phyloP scores from a whole-genome alignment of 1,140 invertebrate species.

The Venturia canescens region DNA sequence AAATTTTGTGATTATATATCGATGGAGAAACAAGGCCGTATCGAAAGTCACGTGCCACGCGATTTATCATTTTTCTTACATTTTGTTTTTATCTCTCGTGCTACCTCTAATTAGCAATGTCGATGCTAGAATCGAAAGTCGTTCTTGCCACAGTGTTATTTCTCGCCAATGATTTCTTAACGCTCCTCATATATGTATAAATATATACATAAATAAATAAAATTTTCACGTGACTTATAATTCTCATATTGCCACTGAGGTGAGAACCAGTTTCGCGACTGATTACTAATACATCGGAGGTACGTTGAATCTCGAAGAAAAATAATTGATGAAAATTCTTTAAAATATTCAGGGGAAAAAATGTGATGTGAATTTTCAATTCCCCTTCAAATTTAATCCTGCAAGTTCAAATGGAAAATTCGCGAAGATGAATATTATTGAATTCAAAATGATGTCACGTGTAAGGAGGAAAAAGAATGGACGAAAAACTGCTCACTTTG shows the following conservation, averaged over 20 bases:
- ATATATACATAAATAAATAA: neutral
- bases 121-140: constrained; percentile 44
- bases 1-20: too few species aligned
- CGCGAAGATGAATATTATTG: neutral
- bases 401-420: neutral
- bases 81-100: constrained; percentile 26
- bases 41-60: constrained; percentile 41
- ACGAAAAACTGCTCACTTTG: too few species aligned
- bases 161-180: neutral
- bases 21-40: constrained; percentile 1
- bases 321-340: neutral
- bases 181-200: neutral
- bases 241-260: neutral
- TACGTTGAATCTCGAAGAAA: neutral
- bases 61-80: constrained; percentile 39
- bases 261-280: constrained; percentile 41
- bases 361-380: too few species aligned
- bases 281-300: neutral
- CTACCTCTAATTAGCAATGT: constrained; percentile 46
- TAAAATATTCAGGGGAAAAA: too few species aligned
- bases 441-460: too few species aligned
- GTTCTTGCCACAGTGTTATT: constrained; percentile 20
- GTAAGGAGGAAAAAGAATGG: neutral
- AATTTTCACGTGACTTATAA: neutral
- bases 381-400: neutral